Base-by-base conservation (phyloP, 2,888 invertebrate genomes). In the Hypolimnas misippus region DNA sequence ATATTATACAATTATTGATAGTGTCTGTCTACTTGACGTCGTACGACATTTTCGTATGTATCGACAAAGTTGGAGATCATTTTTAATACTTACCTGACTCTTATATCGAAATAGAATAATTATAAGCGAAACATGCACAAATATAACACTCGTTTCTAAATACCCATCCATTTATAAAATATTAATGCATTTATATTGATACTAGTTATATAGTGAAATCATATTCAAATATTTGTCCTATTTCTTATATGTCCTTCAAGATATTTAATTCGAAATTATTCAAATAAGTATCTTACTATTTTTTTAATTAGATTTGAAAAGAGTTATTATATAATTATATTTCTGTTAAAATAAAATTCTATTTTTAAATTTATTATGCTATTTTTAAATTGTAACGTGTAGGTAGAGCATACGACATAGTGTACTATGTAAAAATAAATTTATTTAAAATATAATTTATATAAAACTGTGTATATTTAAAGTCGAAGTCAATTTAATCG, bases 1-100 rank as follows among this genome's bases (percentile, higher is more conserved):
- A 72, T 70, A 66, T 55, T 72, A 72, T 73, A 74, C 73, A 74
- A 68, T 70, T 77, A 77, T 68, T 64, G 69, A 73, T 68, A 63
- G 49, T 25, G 10, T 29, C 75, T 55, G 21, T 65, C 44, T 63
- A 64, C 53, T 65, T 49, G 25, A 50, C 14, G 25, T 61, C 58
- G 33, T 67, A 59, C 57, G 52, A 62, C 51, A 38, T n/a, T 61
- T 64, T 65, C 17, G 33, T 46, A 49, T 14, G 12, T 50, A 29
- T 17, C 35, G 42, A 25, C 51, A 44, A 51, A 42, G 35, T 35
- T 12, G 42, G 21, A 46, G 14, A 10, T 21, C 52, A 52, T 40
- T 7, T n/a, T 44, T 35, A 46, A 52, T 52, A 53, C 16, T 16
- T 35, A 53, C 19, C 14, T 35, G 19, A 52, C 14, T 33, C 21